Evolutionary conservation across 2,113 vertebrate genomes (phyloP).

Genomic region (Marmota monax): DNA sequence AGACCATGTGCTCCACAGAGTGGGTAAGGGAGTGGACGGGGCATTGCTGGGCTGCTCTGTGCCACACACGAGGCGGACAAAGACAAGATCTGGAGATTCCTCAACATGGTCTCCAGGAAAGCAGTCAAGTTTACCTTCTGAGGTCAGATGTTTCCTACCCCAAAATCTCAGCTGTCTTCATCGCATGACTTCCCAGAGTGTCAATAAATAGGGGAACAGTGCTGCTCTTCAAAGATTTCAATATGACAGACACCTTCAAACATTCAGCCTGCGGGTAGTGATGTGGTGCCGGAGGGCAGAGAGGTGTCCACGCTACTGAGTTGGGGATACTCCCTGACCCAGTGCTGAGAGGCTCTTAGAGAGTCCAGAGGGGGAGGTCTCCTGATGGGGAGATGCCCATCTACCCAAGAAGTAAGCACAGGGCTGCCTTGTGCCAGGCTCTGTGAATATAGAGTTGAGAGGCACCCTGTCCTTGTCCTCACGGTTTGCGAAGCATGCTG

Average conservation of each 20-base stretch:
- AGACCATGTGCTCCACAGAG: too few species aligned
- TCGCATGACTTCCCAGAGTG: background rate
- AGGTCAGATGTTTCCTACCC: background rate
- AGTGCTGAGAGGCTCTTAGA: background rate
- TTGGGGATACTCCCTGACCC: background rate
- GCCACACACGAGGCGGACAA: background rate
- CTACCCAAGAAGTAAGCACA: background rate
- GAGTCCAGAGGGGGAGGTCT: background rate
- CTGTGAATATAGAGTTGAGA: background rate
- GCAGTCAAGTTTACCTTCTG: background rate
- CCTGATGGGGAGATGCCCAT: background rate
- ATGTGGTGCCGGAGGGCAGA: rapidly evolving
- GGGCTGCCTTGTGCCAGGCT: background rate
- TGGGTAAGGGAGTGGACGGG: background rate
- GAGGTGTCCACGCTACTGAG: background rate
- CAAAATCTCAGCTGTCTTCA: background rate
- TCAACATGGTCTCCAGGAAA: background rate
- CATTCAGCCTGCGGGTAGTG: rapidly evolving
- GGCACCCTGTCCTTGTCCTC: background rate
- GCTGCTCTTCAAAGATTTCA: background rate
- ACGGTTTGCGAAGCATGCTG: background rate
- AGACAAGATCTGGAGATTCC: background rate
- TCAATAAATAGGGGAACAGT: too few species aligned
- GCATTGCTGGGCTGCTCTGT: background rate
- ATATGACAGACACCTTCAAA: background rate